Percentiles rank a stretch among this genome's conserved stretches.
phyloP scores from a whole-genome alignment of 2,888 invertebrate species.

The Geotrupes spiniger region DNA sequence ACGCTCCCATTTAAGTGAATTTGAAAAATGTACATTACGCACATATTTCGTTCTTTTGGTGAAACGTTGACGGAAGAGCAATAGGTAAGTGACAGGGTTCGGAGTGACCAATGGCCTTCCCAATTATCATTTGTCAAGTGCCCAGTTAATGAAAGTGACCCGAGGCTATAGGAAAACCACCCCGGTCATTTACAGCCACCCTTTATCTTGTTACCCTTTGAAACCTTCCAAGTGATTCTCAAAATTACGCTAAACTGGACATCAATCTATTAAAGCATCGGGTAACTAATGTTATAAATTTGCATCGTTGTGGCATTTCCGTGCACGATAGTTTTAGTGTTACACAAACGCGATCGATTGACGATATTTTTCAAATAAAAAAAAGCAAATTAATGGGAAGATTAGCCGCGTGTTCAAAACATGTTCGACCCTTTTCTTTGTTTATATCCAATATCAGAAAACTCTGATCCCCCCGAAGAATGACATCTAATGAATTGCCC shows the following conservation, averaged over 20 bases:
- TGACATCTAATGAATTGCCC: constrained; percentile 53
- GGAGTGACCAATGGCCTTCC: constrained; percentile 50
- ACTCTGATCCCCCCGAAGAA: constrained; percentile 41
- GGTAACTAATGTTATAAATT: constrained; percentile 6
- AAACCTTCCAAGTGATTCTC: constrained; percentile 30
- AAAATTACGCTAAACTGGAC: constrained; percentile 23
- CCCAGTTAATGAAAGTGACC: constrained; percentile 53
- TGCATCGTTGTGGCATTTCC: constrained; percentile 5
- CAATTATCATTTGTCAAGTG: constrained; percentile 54
- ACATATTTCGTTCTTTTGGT: constrained; percentile 32
- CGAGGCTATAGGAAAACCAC: constrained; percentile 46
- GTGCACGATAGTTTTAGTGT: background rate
- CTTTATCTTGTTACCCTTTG: constrained; percentile 52
- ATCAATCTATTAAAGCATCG: constrained; percentile 17
- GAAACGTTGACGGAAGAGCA: constrained; percentile 41
- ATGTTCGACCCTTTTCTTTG: constrained; percentile 14
- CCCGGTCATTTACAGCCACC: constrained; percentile 48
- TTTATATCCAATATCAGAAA: constrained; percentile 17
- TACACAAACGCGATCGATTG: background rate
- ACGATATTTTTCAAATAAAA: background rate
- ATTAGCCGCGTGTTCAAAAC: background rate
- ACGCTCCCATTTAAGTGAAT: no score
- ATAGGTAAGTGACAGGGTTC: constrained; percentile 49
- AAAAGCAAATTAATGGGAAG: no score
- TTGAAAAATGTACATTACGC: background rate